Percentiles rank a stretch among this genome's conserved stretches.
Evolutionary conservation across 2,113 vertebrate species (phyloP).

Genomic region (Trochalopteron elliotii): DNA sequence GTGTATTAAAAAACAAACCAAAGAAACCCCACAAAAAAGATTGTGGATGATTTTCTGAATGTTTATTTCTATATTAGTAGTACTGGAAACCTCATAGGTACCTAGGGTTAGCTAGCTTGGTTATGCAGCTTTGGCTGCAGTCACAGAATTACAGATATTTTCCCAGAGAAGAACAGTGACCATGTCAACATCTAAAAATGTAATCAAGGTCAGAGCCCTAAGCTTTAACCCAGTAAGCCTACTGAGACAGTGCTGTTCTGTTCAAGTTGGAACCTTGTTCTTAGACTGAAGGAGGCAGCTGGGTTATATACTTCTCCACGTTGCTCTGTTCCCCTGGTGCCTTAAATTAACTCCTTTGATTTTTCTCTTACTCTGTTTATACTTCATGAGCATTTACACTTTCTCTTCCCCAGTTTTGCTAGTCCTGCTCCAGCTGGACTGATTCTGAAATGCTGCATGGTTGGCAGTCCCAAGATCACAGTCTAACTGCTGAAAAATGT

Average conservation of each 20-base stretch:
- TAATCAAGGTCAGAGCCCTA: not conserved
- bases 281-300: not conserved
- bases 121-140: not conserved
- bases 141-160: not conserved
- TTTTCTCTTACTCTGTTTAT: not conserved
- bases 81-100: not conserved
- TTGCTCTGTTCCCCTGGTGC: not conserved
- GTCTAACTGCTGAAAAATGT: not conserved
- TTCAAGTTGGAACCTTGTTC: not conserved
- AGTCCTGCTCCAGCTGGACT: not conserved
- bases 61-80: not conserved
- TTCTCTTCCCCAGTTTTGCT: not conserved
- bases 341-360: not conserved
- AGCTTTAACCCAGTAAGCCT: not conserved
- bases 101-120: not conserved
- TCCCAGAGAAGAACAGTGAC: not conserved
- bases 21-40: fast-evolving
- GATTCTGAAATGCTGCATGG: not conserved
- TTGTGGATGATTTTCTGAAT: not conserved
- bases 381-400: not conserved
- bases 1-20: not conserved
- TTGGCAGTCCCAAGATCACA: not conserved
- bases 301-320: not conserved
- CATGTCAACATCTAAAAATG: not conserved
- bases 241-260: not conserved